A percentile compares a stretch with the other conserved stretches of the same genome.
Conservation (phyloP, 2,113 vertebrate species). For the Anas platyrhynchos region DNA sequence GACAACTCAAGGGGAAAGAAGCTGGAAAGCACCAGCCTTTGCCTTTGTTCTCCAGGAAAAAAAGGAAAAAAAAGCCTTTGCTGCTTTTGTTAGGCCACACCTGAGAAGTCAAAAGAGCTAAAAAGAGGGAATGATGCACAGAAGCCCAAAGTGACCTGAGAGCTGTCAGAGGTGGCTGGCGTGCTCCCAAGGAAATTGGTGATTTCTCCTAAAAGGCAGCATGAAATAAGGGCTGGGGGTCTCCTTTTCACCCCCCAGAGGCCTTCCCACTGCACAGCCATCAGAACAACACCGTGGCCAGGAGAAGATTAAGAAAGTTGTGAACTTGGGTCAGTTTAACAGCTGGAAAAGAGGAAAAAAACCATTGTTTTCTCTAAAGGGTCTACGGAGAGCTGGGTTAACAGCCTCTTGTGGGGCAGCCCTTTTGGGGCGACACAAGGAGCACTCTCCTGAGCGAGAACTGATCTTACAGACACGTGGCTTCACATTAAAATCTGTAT, state of each 20-base stretch:
- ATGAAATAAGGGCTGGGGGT: no score
- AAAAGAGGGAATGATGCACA: background rate
- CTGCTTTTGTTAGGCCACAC: background rate
- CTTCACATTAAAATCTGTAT: background rate
- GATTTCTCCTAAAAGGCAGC: background rate
- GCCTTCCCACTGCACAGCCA: background rate
- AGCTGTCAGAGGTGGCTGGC: background rate
- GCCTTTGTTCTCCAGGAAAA: background rate
- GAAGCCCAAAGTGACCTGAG: background rate
- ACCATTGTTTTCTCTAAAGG: background rate
- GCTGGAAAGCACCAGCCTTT: background rate
- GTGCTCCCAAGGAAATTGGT: background rate
- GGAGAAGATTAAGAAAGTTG: background rate
- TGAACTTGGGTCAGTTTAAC: background rate
- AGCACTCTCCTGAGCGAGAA: background rate
- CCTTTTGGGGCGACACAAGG: background rate
- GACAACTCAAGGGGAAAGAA: background rate
- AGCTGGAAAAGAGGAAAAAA: constrained; percentile 14
- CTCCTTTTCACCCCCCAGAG: background rate
- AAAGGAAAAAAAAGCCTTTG: background rate
- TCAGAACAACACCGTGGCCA: background rate
- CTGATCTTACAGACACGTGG: background rate
- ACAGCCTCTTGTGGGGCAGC: background rate
- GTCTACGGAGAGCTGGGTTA: background rate
- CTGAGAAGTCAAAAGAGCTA: background rate